Conservation (phyloP, 2,888 invertebrate species). For the Gortyna flavago region DNA sequence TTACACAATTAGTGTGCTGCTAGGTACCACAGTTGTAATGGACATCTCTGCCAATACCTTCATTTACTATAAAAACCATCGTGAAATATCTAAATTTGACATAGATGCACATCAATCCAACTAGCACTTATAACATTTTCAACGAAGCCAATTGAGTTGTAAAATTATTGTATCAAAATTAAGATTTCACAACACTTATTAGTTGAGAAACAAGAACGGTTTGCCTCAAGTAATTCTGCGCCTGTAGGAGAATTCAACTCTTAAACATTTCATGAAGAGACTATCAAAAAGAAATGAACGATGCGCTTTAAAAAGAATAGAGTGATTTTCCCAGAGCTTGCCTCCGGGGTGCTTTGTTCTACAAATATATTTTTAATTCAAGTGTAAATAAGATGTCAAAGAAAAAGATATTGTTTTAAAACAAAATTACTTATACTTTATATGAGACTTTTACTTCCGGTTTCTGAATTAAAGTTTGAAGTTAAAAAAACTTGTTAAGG, state of each 20-base stretch:
- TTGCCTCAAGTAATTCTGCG: conserved; percentile 17
- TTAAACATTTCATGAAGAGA: conserved; percentile 40
- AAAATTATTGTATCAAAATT: not conserved
- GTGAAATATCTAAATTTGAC: not conserved
- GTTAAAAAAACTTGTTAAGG: not conserved
- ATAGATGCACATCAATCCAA: not conserved
- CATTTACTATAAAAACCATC: not conserved
- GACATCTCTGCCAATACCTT: not conserved
- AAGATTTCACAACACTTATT: conserved; percentile 15
- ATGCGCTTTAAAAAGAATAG: conserved; percentile 23
- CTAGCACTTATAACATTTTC: not conserved
- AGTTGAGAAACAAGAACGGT: not conserved
- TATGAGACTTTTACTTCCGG: not conserved
- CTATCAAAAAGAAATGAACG: conserved; percentile 19
- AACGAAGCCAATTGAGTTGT: not conserved
- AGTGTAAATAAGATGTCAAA: not conserved
- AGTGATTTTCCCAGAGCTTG: not conserved
- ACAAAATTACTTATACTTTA: not conserved
- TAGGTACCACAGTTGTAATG: not conserved
- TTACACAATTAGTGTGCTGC: not conserved
- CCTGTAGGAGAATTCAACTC: conserved; percentile 12
- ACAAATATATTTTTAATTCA: conserved; percentile 13
- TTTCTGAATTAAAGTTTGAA: not conserved
- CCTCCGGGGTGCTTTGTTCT: conserved; percentile 9
- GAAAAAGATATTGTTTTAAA: not conserved